Evolutionary conservation across 2,888 invertebrate species (phyloP).

Genomic region (Brachyptera putata): DNA sequence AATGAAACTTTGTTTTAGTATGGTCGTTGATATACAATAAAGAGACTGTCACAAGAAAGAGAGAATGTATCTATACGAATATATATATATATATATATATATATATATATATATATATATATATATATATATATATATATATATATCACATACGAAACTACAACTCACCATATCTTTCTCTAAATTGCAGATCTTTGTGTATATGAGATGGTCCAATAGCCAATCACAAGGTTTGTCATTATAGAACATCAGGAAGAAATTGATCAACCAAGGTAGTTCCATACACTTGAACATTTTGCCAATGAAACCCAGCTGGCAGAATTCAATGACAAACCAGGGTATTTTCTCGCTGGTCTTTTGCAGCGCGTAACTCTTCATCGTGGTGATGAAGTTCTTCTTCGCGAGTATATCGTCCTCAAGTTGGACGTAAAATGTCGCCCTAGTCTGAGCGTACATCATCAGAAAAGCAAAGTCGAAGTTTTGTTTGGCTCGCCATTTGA

Average conservation of each 20-base stretch:
- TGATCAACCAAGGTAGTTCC: conserved; percentile 79
- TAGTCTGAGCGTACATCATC: conserved; percentile 88
- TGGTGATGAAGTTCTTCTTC: conserved; percentile 75
- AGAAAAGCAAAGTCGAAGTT: conserved; percentile 90
- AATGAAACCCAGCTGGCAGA: conserved; percentile 91
- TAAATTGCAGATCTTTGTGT: conserved; percentile 83
- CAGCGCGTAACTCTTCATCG: conserved; percentile 78
- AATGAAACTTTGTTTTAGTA: neutral
- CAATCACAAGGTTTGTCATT: conserved; percentile 96
- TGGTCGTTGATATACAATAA: too few species aligned
- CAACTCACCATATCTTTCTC: conserved; percentile 66
- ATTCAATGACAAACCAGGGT: conserved; percentile 89
- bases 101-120: too few species aligned
- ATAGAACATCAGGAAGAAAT: conserved; percentile 93
- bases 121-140: too few species aligned
- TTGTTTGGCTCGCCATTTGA: conserved; percentile 91
- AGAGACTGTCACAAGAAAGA: too few species aligned
- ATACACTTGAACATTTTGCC: conserved; percentile 88
- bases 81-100: too few species aligned
- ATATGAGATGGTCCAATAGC: conserved; percentile 85
- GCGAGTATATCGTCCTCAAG: conserved; percentile 92
- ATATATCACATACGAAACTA: too few species aligned
- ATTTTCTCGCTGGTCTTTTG: conserved; percentile 69
- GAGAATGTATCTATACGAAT: neutral
- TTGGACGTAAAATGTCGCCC: conserved; percentile 86